Evolutionary conservation across 2,797 vertebrate species (phyloP), one percentile per base, ranked within the genome.

Genomic region (Mus minutoides): DNA sequence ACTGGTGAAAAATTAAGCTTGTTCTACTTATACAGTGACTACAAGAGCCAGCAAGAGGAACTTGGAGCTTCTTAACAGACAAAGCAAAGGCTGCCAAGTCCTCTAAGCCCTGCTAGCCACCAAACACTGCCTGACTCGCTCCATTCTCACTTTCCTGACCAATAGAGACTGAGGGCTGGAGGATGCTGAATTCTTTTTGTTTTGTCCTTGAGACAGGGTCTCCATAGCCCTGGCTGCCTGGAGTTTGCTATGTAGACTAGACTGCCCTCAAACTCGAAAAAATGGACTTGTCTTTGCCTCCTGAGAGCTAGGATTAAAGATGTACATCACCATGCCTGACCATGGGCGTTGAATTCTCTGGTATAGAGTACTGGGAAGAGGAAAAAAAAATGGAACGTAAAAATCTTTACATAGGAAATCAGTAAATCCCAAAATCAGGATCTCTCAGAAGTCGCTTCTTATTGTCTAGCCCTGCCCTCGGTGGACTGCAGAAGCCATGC

Each of bases 11-110:
- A 49, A 80, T 78, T 92, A 64, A 83, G 90, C 79, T 64, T 90
- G 93, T 46, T 88, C 94, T 90, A 17, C 76, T 94, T 84, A 79
- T 24, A 56, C 58, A 90, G 43, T 75, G 86, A 21, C 69, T 9
- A 1, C 7, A n/a, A n/a, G 83, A 78, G 46, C 34, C 40, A 60
- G 80, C 88, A 49, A 69, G 85, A 19, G 62, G 73, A 78, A 24
- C 76, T 83, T 31, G 92, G 71, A 95, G 82, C 91, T 79, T 78
- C 90, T 71, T 29, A 79, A 77, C 87, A 93, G 83, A 92, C 75
- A 88, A 62, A 88, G 60, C 89, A 6, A 64, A 73, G 82, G 46
- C 93, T 43, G 64, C 86, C 0, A 73, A 4, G 4, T 58, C n/a
- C 62, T 34, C 24, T 46, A 78, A n/a, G 3, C 64, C 87, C 80